Conservation (phyloP, 2,888 invertebrate species). For the Spodoptera littoralis region DNA sequence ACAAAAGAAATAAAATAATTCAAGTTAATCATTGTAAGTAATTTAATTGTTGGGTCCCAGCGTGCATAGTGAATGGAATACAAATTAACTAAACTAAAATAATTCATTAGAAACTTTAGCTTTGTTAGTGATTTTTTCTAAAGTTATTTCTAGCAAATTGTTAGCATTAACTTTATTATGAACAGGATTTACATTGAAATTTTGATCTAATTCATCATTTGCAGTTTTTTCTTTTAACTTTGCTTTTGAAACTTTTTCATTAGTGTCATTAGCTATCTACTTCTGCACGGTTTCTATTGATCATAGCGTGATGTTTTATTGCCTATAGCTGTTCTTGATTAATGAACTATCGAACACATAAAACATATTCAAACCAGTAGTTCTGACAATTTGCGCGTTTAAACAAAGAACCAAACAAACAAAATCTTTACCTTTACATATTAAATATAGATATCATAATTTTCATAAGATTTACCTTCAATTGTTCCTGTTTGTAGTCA, state of each 20-base stretch:
- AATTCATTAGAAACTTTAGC: neutral
- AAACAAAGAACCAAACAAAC: too few species aligned
- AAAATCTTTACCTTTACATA: too few species aligned
- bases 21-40: neutral
- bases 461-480: constrained; percentile 87
- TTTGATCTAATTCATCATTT: neutral
- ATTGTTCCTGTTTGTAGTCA: constrained; percentile 95
- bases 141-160: too few species aligned
- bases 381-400: too few species aligned
- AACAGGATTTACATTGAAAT: rapidly evolving
- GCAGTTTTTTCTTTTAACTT: neutral
- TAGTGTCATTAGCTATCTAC: neutral
- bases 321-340: too few species aligned
- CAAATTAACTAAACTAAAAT: neutral
- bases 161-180: neutral
- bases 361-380: too few species aligned
- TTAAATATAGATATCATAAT: neutral
- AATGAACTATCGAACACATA: too few species aligned
- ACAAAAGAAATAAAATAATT: neutral
- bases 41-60: neutral
- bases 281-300: too few species aligned
- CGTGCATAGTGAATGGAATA: neutral
- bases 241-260: constrained; percentile 39
- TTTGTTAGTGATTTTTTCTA: too few species aligned
- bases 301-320: too few species aligned